These are phyloP conservation scores for Trematomus bernacchii DNA, from an alignment of 2,797 vertebrate genomes.

Conservation along the genomic window DNA sequence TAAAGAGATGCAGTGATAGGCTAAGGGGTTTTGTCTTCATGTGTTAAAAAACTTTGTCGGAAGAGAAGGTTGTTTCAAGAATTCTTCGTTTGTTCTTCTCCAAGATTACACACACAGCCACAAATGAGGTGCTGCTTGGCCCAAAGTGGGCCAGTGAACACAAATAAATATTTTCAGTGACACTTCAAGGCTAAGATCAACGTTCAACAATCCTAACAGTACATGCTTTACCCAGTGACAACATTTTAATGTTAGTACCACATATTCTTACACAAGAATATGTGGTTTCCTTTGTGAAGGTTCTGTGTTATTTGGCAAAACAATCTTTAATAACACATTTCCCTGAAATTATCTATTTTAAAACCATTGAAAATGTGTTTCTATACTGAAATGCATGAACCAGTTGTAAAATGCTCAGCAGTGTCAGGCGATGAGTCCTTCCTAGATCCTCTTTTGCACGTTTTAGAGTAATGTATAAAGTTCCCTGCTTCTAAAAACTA, in stretches of 20 bases:
- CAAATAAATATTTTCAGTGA: slow-evolving; percentile 9
- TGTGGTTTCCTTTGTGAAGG: slow-evolving; percentile 55
- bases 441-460: slow-evolving; percentile 10
- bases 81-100: slow-evolving; percentile 4
- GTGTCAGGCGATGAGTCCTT: slow-evolving; percentile 28
- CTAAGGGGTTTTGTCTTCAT: neutral
- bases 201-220: slow-evolving; percentile 31
- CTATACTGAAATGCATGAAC: slow-evolving; percentile 27
- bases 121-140: neutral
- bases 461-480: slow-evolving; percentile 44
- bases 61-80: slow-evolving; percentile 15
- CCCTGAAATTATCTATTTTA: slow-evolving; percentile 34
- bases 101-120: neutral
- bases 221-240: slow-evolving; percentile 43
- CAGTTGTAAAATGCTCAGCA: slow-evolving; percentile 43
- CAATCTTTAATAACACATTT: slow-evolving; percentile 61
- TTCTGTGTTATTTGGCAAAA: slow-evolving; percentile 63
- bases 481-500: slow-evolving; percentile 28
- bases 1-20: neutral
- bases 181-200: slow-evolving; percentile 27
- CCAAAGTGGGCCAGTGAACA: neutral
- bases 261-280: slow-evolving; percentile 53
- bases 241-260: slow-evolving; percentile 50
- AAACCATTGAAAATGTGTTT: slow-evolving; percentile 37
- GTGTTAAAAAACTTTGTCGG: neutral